A percentile compares a stretch with the other conserved stretches of the same genome.
Conservation (phyloP, 2,888 invertebrate species). For the Eupsilia transversa region DNA sequence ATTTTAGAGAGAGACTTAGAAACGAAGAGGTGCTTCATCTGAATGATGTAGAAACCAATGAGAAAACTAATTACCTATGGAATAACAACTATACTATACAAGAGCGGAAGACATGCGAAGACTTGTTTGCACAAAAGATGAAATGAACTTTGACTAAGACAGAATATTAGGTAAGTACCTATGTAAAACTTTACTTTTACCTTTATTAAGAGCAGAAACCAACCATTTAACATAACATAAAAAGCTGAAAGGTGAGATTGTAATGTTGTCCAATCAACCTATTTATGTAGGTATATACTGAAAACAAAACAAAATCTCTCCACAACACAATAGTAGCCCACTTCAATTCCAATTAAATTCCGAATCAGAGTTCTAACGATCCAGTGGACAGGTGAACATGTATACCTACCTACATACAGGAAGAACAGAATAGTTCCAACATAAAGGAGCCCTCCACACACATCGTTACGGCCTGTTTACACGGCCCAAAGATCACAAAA, state of each 20-base stretch:
- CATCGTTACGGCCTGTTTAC: constrained; percentile 76
- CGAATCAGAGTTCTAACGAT: constrained; percentile 47
- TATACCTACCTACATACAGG: constrained; percentile 26
- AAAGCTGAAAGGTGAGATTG: background rate
- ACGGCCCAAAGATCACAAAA: constrained; percentile 82
- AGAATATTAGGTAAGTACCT: background rate
- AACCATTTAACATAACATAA: background rate
- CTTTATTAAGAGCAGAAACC: background rate
- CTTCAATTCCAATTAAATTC: constrained; percentile 66
- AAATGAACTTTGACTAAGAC: background rate
- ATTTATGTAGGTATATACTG: too few species aligned
- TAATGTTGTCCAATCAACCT: background rate
- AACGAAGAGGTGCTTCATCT: background rate
- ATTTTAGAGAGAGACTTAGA: background rate
- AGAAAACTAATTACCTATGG: background rate
- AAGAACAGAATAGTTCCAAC: constrained; percentile 39
- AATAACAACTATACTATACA: background rate
- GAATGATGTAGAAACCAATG: background rate
- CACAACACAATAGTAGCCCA: constrained; percentile 41
- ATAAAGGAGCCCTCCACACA: constrained; percentile 59
- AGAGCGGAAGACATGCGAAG: background rate
- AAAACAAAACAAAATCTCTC: constrained; percentile 17
- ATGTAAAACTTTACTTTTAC: background rate
- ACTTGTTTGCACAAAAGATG: background rate
- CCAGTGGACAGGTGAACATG: constrained; percentile 37